A percentile compares a stretch with the other conserved stretches of the same genome.
These are phyloP conservation scores for Drosophila lacicola DNA, from an alignment of 2,888 invertebrate genomes.

Conservation along the genomic window DNA sequence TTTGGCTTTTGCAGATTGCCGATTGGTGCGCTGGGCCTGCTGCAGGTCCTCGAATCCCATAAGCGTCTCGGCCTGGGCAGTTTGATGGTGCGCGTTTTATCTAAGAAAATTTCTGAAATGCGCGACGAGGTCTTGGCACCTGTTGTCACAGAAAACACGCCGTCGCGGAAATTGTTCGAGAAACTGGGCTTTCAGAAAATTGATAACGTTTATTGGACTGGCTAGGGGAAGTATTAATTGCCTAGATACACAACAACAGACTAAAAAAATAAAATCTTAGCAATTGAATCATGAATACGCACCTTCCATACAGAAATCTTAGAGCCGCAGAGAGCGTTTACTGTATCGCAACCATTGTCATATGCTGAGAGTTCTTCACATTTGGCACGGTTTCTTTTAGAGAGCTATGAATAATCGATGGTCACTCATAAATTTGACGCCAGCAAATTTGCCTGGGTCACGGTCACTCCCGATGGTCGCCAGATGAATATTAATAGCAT, in stretches of 20 bases:
- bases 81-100: constrained; percentile 70
- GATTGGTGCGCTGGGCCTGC: constrained; percentile 70
- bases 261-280: too few relatives aligned
- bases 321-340: background rate
- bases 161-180: constrained; percentile 80
- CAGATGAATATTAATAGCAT: constrained; percentile 20
- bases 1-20: constrained; percentile 57
- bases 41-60: constrained; percentile 77
- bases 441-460: background rate
- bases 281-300: too few relatives aligned
- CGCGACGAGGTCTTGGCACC: constrained; percentile 75
- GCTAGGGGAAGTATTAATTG: background rate
- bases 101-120: constrained; percentile 64
- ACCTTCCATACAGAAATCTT: too few relatives aligned
- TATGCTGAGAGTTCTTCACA: background rate
- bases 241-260: too few relatives aligned
- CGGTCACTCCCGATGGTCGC: background rate
- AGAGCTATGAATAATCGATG: background rate
- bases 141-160: constrained; percentile 64
- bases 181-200: constrained; percentile 77
- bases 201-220: constrained; percentile 70
- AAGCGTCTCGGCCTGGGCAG: constrained; percentile 78
- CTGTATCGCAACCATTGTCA: background rate
- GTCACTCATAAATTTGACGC: background rate
- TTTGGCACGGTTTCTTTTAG: background rate